Conservation (phyloP, 2,113 vertebrate genomes). For the Oncorhynchus gorbuscha region DNA sequence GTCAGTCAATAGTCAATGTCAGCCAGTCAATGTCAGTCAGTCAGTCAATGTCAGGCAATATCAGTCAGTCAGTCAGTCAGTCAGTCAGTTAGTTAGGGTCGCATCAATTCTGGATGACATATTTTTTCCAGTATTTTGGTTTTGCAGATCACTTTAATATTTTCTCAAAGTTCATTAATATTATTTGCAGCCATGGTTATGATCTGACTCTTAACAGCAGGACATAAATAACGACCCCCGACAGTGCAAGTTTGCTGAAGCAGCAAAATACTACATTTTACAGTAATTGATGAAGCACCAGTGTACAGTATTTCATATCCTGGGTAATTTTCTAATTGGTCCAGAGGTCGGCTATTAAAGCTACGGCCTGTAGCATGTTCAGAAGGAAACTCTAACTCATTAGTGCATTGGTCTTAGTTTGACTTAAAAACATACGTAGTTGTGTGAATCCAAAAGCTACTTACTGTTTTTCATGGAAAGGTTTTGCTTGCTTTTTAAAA, state of each 20-base stretch:
- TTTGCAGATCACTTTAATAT: constrained; percentile 29
- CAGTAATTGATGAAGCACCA: constrained; percentile 66
- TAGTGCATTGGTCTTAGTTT: constrained; percentile 3
- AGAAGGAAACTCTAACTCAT: constrained; percentile 26
- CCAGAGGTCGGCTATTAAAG: constrained; percentile 28
- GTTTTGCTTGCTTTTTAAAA: constrained; percentile 4
- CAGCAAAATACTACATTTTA: constrained; percentile 64
- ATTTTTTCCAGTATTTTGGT: not conserved
- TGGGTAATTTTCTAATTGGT: constrained; percentile 73
- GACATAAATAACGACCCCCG: constrained; percentile 55
- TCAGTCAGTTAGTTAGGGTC: no score
- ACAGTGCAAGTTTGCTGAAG: constrained; percentile 55
- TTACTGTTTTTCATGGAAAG: constrained; percentile 21
- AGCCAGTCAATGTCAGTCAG: no score
- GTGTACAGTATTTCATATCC: constrained; percentile 63
- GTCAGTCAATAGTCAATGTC: no score
- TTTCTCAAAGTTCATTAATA: constrained; percentile 52
- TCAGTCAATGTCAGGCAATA: no score
- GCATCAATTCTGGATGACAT: not conserved
- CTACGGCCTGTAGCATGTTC: constrained; percentile 33
- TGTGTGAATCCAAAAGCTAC: not conserved
- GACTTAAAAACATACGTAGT: not conserved
- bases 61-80: not conserved
- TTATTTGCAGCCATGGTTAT: constrained; percentile 50
- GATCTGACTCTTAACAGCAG: constrained; percentile 45